Evolutionary conservation across 2,888 invertebrate genomes (phyloP).

Genomic region (Drosophila suboccidentalis): DNA sequence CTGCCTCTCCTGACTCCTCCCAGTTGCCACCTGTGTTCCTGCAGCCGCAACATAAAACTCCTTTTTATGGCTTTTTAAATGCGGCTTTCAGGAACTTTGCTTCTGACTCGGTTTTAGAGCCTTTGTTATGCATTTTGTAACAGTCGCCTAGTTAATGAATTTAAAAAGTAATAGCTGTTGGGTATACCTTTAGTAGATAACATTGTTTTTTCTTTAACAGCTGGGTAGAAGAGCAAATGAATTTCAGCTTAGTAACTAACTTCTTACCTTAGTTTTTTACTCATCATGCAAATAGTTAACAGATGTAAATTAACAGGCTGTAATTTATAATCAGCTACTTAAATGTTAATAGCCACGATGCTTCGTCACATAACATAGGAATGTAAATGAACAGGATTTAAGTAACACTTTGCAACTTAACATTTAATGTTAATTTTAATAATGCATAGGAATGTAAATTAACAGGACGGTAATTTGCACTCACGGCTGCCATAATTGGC

Average conservation of each 20-base stretch:
- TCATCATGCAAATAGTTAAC: no score
- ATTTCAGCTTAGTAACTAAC: neutral
- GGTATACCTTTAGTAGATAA: neutral
- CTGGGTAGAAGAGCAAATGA: neutral
- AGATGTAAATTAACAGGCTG: no score
- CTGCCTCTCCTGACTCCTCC: conserved; percentile 1
- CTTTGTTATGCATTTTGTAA: conserved; percentile 36
- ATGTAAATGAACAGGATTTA: neutral
- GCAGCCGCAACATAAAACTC: conserved; percentile 59
- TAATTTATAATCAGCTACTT: no score
- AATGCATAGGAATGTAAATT: no score
- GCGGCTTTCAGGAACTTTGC: conserved; percentile 62
- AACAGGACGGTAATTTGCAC: no score
- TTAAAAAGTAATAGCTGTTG: neutral
- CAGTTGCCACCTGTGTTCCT: conserved; percentile 22
- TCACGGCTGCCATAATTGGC: no score
- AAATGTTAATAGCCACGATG: no score
- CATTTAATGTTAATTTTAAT: neutral
- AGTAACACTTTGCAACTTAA: neutral
- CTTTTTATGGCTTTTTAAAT: conserved; percentile 71
- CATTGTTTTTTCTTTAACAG: neutral
- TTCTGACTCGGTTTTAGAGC: conserved; percentile 7
- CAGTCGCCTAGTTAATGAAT: conserved; percentile 21
- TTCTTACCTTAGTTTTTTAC: neutral
- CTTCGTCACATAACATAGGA: neutral